These are phyloP conservation scores for Catagonus wagneri DNA, from an alignment of 2,113 vertebrate genomes.

Conservation along the genomic window DNA sequence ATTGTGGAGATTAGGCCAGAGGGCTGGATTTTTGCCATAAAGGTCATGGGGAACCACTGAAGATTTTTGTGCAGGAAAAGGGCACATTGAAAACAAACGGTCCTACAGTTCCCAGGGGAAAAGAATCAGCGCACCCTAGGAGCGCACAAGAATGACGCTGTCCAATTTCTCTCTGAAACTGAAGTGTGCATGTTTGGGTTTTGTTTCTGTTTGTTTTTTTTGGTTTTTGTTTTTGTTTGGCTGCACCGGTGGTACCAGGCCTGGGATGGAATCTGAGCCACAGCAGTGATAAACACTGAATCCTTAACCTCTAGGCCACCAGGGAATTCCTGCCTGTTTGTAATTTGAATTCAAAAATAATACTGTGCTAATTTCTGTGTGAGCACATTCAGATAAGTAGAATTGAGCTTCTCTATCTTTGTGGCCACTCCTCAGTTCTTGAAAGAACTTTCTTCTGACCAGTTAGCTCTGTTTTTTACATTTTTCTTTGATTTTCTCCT, in stretches of 20 bases:
- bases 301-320: too few species aligned
- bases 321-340: not conserved
- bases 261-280: too few species aligned
- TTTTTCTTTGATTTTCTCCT: slow-evolving; percentile 57
- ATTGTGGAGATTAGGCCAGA: slow-evolving; percentile 19
- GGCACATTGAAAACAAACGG: slow-evolving; percentile 21
- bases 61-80: slow-evolving; percentile 28
- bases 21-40: slow-evolving; percentile 50
- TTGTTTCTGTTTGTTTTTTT: too few species aligned
- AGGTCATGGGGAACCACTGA: not conserved
- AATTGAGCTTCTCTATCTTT: not conserved
- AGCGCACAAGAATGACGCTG: not conserved
- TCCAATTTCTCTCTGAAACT: not conserved
- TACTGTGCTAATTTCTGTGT: not conserved
- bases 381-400: not conserved
- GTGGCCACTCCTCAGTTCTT: not conserved
- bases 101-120: slow-evolving; percentile 2
- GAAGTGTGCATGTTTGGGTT: not conserved
- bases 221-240: too few species aligned
- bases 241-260: too few species aligned
- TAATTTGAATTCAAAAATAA: slow-evolving; percentile 36
- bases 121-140: not conserved
- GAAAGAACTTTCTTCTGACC: slow-evolving; percentile 37
- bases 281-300: too few species aligned
- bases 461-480: not conserved